phyloP scores from a whole-genome alignment of 2,113 vertebrate genomes.

The Regulus satrapa region DNA sequence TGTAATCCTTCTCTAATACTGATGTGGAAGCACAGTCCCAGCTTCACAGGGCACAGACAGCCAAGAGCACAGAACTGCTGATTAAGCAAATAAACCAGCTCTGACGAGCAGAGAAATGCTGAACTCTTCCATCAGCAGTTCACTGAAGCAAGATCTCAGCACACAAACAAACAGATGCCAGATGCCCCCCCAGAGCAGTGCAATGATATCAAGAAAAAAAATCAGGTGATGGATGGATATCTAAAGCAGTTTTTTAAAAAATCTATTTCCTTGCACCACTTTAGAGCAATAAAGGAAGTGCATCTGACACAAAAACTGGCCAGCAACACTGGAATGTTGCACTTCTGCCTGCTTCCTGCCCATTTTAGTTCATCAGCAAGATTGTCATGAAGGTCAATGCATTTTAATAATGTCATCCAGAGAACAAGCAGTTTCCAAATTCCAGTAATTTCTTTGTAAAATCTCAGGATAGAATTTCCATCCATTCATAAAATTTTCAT shows the following conservation, averaged over 20 bases:
- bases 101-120: constrained; percentile 2
- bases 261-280: neutral
- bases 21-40: neutral
- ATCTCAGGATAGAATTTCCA: neutral
- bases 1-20: constrained; percentile 22
- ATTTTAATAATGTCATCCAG: neutral
- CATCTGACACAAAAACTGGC: neutral
- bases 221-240: neutral
- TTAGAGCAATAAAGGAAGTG: neutral
- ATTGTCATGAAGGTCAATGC: constrained; percentile 21
- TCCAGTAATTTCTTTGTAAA: neutral
- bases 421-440: neutral
- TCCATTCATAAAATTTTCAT: neutral
- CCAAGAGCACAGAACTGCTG: constrained; percentile 34
- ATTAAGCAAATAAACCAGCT: constrained; percentile 11
- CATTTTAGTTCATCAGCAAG: neutral
- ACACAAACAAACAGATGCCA: neutral
- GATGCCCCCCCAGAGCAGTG: neutral
- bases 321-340: neutral
- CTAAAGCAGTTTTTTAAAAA: neutral
- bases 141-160: neutral
- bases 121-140: constrained; percentile 39
- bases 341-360: neutral
- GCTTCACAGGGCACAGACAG: neutral
- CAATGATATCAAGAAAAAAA: neutral